These are phyloP conservation scores for Drosophila setosimentum DNA, from an alignment of 2,888 invertebrate genomes.

Conservation along the genomic window DNA sequence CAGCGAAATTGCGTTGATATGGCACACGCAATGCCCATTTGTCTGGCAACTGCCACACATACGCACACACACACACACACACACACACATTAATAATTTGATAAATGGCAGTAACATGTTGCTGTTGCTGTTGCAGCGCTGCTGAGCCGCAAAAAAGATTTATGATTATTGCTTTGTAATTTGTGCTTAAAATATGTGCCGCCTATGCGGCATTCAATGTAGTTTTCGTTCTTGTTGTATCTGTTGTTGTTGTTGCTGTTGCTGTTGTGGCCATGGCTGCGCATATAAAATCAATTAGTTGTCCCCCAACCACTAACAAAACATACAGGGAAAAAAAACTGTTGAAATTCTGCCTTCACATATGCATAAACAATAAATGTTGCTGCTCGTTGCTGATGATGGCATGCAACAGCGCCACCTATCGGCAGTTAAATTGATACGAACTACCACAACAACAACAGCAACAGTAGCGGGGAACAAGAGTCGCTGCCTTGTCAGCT, in stretches of 20 bases:
- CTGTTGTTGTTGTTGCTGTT: constrained; percentile 24
- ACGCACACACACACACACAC: constrained; percentile 28
- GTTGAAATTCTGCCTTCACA: constrained; percentile 37
- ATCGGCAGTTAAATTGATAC: constrained; percentile 76
- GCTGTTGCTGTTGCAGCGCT: constrained; percentile 42
- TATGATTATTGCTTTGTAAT: constrained; percentile 80
- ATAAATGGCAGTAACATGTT: constrained; percentile 75
- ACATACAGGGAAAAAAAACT: constrained; percentile 17
- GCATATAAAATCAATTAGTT: constrained; percentile 75
- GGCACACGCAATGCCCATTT: constrained; percentile 76
- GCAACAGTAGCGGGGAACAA: constrained; percentile 37
- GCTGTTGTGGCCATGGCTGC: constrained; percentile 44
- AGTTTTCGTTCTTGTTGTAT: constrained; percentile 29
- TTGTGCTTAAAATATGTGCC: constrained; percentile 79
- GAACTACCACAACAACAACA: constrained; percentile 37
- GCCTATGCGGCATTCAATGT: constrained; percentile 54
- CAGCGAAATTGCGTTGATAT: constrained; percentile 51
- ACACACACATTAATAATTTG: constrained; percentile 58
- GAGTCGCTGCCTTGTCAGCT: constrained; percentile 62
- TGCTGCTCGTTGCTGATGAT: constrained; percentile 60
- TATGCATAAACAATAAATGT: constrained; percentile 68
- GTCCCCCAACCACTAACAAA: constrained; percentile 12
- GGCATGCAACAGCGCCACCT: constrained; percentile 78
- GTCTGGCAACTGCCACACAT: constrained; percentile 69
- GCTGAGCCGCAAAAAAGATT: constrained; percentile 78